These are phyloP conservation scores for Cyaniris semiargus DNA, from an alignment of 2,888 invertebrate species.

Conservation along the genomic window DNA sequence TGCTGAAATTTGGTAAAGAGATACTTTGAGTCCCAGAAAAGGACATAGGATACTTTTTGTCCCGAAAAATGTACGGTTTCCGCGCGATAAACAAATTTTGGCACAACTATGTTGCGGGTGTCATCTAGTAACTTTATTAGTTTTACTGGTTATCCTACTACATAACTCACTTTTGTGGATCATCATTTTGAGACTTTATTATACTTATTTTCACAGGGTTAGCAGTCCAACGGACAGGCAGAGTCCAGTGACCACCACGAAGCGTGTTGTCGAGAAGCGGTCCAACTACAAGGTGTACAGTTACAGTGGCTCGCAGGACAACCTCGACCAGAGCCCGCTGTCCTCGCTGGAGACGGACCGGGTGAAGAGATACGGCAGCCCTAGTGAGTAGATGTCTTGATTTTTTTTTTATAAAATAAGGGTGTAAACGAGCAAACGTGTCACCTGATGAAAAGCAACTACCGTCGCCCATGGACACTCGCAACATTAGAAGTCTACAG, in stretches of 20 bases:
- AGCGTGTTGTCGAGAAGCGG: conserved; percentile 69
- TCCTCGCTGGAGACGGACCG: conserved; percentile 69
- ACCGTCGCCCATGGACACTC: no score
- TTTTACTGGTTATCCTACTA: no score
- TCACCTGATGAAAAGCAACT: background rate
- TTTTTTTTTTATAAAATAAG: background rate
- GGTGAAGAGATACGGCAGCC: conserved; percentile 67
- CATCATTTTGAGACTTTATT: no score
- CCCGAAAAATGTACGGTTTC: no score
- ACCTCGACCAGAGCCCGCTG: conserved; percentile 67
- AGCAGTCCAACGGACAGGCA: conserved; percentile 70
- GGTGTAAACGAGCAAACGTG: background rate
- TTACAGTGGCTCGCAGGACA: conserved; percentile 70
- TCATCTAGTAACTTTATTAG: no score
- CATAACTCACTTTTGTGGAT: no score
- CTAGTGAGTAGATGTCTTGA: conserved; percentile 54
- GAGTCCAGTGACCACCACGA: conserved; percentile 71
- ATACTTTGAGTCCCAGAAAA: no score
- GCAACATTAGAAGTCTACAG: no score
- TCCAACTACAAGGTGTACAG: conserved; percentile 75
- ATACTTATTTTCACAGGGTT: conserved; percentile 51
- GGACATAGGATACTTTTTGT: no score
- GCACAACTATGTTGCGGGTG: no score
- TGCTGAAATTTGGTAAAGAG: no score
- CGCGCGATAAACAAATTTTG: no score